A percentile compares a stretch with the other conserved stretches of the same genome.
Conservation (phyloP, 2,888 invertebrate genomes). For the Miltochrista miniata region DNA sequence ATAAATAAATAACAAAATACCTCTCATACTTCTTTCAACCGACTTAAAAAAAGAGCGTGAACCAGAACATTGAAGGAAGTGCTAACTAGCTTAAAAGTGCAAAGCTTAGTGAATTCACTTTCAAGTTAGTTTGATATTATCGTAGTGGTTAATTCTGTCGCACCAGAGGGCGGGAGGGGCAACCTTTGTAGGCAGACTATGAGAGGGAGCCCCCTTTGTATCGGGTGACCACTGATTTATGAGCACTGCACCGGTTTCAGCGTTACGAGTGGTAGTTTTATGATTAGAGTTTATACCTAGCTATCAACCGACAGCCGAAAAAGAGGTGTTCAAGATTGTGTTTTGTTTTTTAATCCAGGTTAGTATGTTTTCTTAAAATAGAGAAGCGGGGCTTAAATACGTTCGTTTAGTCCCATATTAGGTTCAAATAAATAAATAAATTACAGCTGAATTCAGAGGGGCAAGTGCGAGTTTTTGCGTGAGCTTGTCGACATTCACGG, state of each 20-base stretch:
- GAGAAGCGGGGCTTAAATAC: too few relatives aligned
- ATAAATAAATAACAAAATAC: background rate
- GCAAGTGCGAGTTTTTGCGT: too few relatives aligned
- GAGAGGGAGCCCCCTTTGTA: conserved; percentile 27
- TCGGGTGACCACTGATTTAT: conserved; percentile 28
- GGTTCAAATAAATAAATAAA: too few relatives aligned
- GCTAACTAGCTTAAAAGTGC: background rate
- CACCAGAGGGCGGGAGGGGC: background rate
- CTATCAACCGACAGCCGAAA: too few relatives aligned
- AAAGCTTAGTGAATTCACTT: background rate
- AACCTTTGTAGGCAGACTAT: background rate
- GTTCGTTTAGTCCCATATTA: too few relatives aligned
- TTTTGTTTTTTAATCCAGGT: background rate
- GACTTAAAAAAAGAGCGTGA: too few relatives aligned
- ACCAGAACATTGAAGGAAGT: too few relatives aligned
- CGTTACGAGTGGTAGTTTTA: background rate
- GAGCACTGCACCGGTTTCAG: background rate
- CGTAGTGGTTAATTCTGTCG: conserved; percentile 1
- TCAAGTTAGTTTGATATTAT: conserved; percentile 2
- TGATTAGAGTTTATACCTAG: background rate
- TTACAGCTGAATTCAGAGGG: too few relatives aligned
- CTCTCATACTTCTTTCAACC: background rate
- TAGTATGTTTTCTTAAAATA: too few relatives aligned
- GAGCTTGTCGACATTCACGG: too few relatives aligned
- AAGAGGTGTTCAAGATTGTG: background rate